Base-by-base conservation (phyloP, 2,113 vertebrate genomes). In the Elephas maximus region DNA sequence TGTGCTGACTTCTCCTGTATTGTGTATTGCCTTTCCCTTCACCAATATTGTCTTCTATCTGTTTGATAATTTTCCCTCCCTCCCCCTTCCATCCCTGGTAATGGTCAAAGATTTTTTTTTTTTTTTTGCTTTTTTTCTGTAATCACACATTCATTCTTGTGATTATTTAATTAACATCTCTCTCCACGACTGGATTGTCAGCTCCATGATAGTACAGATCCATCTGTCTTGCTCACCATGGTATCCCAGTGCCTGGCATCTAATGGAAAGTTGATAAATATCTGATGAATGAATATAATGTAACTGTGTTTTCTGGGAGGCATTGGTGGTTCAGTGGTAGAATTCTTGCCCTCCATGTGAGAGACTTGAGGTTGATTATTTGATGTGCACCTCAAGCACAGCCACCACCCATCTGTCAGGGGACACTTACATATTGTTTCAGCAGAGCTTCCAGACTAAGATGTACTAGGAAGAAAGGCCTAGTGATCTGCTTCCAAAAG, bases 121-220 rank as follows among this genome's bases (percentile, higher is more conserved):
- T 17, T 57, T 11, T 57, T 57, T 57, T 11, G 8, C 11, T 57
- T 57, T 57, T 57, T 57, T 57, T 57, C 53, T 57, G 53, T 85
- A 97, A 92, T 95, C 90, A 81, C 53, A 79, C 41, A 53, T 82
- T 92, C 60, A 88, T 74, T 84, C 80, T 67, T 53, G 18, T 69
- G 90, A 85, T 93, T 85, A 76, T 91, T 97, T 91, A 92, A 95
- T 96, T 95, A 85, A 79, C 28, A 18, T 76, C 79, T 95, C 30
- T 80, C 23, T 81, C 78, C 23, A 12, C 28, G 76, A 74, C 17
- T 48, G 69, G 76, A 65, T 76, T 79, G 53, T 84, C 53, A 69
- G 91, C 23, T 93, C 26, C 20, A 7, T 8, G 24, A 69, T 63
- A 30, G 79, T 76, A 79, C 77, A 80, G 84, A 60, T 60, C 45